These are phyloP conservation scores for chimpanzee (Pan troglodytes) DNA, from an alignment of 2,113 vertebrate genomes.

Conservation along the genomic window NHGRI_mPanTro3-v2.1_pri NC_072404.2:168984501-168985000, in stretches of 20 bases:
- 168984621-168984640: constrained; percentile 1
- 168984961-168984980: rapidly evolving
- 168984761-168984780: not conserved
- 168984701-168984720: rapidly evolving
- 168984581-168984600: not conserved
- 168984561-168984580: not conserved
- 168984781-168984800: not conserved
- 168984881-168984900: not conserved
- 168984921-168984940: not conserved
- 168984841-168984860: too few species aligned
- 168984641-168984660: not conserved
- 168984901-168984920: not conserved
- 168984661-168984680: not conserved
- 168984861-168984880: not conserved
- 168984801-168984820: not conserved
- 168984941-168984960: not conserved
- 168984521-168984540: not conserved
- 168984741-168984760: rapidly evolving
- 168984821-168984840: rapidly evolving
- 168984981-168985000: too few species aligned
- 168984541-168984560: not conserved
- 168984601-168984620: not conserved
- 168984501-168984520: not conserved
- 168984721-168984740: rapidly evolving
- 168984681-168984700: not conserved